These are phyloP conservation scores for Paralichthys olivaceus DNA, from an alignment of 2,113 vertebrate genomes.

Conservation along the genomic window DNA sequence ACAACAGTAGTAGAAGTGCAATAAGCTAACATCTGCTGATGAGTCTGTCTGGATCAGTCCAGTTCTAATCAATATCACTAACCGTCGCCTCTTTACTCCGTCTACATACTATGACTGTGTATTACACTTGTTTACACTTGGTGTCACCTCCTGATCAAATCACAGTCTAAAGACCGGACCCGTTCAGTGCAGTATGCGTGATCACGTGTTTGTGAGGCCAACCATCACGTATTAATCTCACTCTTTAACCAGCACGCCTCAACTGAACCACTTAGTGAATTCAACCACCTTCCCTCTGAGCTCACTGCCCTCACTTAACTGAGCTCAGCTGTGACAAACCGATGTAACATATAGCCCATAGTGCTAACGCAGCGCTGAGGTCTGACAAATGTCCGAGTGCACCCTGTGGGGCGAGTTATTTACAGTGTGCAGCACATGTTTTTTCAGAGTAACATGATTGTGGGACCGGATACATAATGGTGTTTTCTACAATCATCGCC, in stretches of 20 bases:
- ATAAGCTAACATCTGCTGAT: too few species aligned
- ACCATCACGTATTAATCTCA: constrained; percentile 5
- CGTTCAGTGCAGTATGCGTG: not conserved
- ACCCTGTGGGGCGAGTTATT: constrained; percentile 56
- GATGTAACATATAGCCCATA: constrained; percentile 57
- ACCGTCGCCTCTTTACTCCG: constrained; percentile 1
- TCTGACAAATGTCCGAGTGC: constrained; percentile 40
- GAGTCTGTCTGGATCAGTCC: not conserved
- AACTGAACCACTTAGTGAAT: constrained; percentile 34
- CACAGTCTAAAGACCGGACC: not conserved
- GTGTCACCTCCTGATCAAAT: constrained; percentile 15
- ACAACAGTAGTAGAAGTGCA: not conserved
- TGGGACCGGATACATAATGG: constrained; percentile 29
- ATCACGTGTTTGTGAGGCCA: constrained; percentile 13
- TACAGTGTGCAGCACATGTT: constrained; percentile 35
- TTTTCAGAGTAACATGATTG: constrained; percentile 43
- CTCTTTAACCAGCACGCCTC: constrained; percentile 8
- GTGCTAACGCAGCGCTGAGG: constrained; percentile 47
- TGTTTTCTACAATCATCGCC: constrained; percentile 43
- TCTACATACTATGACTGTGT: not conserved
- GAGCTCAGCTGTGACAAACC: constrained; percentile 59
- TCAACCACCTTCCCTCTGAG: constrained; percentile 35
- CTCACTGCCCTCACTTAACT: constrained; percentile 46
- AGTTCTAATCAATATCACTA: not conserved
- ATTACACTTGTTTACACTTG: not conserved